These are phyloP conservation scores for Amblyopsis rosae DNA, from an alignment of 2,113 vertebrate species.

Conservation along the genomic window DNA sequence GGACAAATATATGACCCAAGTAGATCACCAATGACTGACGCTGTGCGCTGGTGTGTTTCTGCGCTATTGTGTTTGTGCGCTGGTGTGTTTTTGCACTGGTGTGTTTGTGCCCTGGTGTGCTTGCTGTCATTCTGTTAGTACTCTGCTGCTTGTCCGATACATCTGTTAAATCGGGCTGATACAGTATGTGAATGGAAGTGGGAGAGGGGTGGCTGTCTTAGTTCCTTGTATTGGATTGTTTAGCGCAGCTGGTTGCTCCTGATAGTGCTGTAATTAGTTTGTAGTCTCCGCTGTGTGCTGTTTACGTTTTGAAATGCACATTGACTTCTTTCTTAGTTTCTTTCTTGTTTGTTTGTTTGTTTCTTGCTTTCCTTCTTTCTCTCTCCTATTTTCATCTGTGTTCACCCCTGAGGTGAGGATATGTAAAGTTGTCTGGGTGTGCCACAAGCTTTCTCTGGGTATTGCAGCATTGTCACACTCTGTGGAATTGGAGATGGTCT, in stretches of 20 bases:
- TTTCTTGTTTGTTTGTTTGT: neutral
- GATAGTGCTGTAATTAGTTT: neutral
- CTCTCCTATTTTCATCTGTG: neutral
- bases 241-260: neutral
- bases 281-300: neutral
- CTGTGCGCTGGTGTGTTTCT: too few species aligned
- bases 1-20: too few species aligned
- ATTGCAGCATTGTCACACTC: neutral
- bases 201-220: neutral
- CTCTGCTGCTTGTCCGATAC: neutral
- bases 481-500: neutral
- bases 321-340: neutral
- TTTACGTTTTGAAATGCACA: neutral
- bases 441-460: neutral
- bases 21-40: too few species aligned
- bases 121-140: neutral
- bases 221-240: neutral
- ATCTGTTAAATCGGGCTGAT: neutral
- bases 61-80: too few species aligned
- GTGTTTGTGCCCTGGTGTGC: too few species aligned
- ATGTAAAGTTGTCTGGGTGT: too few species aligned
- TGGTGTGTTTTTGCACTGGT: too few species aligned
- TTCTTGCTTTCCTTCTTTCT: neutral
- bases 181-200: neutral
- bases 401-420: neutral